Conservation (phyloP, 2,888 invertebrate species). For the Catonia carolina region DNA sequence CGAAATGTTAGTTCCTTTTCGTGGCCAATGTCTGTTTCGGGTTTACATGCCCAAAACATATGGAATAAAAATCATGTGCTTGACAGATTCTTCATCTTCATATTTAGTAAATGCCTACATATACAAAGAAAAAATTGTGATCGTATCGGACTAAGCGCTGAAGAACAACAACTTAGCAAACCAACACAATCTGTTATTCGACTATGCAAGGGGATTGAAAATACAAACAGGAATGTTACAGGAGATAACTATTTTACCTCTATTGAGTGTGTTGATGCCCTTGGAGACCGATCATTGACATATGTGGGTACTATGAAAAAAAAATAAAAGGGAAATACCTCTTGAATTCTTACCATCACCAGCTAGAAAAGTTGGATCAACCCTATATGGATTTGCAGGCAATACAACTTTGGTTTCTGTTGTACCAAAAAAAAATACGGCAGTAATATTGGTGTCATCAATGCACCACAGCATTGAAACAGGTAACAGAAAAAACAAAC, state of each 20-base stretch:
- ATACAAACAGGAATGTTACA: conserved; percentile 3
- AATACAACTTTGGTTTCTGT: too few species aligned
- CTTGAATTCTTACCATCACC: too few species aligned
- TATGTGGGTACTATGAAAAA: too few species aligned
- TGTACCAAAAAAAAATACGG: too few species aligned
- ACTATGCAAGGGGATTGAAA: conserved; percentile 8
- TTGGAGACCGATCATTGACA: too few species aligned
- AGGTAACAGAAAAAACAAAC: too few species aligned
- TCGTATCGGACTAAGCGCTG: conserved; percentile 1
- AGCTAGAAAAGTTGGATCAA: too few species aligned
- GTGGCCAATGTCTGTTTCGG: conserved; percentile 4
- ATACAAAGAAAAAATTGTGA: conserved; percentile 7
- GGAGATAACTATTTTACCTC: conserved; percentile 5
- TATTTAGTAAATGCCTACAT: conserved; percentile 11
- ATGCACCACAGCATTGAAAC: too few species aligned
- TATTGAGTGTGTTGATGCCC: too few species aligned
- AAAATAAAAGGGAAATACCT: too few species aligned
- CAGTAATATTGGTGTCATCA: too few species aligned
- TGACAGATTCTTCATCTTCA: conserved; percentile 14
- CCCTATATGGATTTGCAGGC: too few species aligned
- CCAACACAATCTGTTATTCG: conserved; percentile 9
- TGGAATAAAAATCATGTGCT: conserved; percentile 1
- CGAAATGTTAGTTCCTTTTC: background rate
- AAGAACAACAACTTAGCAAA: conserved; percentile 4
- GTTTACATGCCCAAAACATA: conserved; percentile 15